These are phyloP conservation scores for Tapirus terrestris DNA, from an alignment of 2,113 vertebrate species.

Conservation along the genomic window DNA sequence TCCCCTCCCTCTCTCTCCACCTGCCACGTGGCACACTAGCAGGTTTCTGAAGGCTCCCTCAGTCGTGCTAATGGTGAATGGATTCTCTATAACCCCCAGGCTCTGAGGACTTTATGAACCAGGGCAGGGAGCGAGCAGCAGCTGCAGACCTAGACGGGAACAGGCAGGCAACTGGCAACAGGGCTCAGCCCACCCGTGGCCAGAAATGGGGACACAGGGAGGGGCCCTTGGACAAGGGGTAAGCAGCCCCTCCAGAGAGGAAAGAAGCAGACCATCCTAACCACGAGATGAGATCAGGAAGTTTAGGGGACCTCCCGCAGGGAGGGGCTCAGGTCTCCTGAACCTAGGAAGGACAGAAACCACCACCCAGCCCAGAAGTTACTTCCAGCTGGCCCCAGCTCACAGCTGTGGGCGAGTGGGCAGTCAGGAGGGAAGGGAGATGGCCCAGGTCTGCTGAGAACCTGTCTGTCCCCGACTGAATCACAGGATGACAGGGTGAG, in stretches of 20 bases:
- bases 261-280: not conserved
- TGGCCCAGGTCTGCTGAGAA: not conserved
- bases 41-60: not conserved
- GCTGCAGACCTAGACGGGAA: not conserved
- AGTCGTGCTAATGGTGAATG: accelerated
- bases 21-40: accelerated
- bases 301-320: not conserved
- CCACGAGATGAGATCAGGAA: not conserved
- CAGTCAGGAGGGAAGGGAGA: not conserved
- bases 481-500: constrained; percentile 43
- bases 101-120: not conserved
- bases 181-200: not conserved
- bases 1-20: not conserved
- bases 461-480: not conserved
- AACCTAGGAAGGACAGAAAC: not conserved
- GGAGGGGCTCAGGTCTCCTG: not conserved
- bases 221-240: too few species aligned
- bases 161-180: not conserved
- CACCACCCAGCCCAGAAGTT: not conserved
- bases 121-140: not conserved
- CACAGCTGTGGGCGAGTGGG: not conserved
- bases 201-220: not conserved
- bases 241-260: not conserved
- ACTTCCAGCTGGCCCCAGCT: not conserved
- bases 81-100: not conserved